Evolutionary conservation across 2,113 vertebrate species (phyloP).

Genomic region (Campylomormyrus tamandua): DNA sequence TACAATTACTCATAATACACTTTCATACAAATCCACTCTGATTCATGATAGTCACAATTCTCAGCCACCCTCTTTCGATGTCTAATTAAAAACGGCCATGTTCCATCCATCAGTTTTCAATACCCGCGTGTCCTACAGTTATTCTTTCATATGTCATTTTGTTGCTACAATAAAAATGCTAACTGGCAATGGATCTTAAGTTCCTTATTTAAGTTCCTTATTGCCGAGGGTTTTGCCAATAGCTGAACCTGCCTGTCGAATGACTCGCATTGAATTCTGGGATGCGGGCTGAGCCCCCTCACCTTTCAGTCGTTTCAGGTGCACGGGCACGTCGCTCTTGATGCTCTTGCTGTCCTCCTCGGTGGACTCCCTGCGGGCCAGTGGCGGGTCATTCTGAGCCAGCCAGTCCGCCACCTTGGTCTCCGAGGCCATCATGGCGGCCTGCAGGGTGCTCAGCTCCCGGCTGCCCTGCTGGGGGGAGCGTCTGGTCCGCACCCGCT

Average conservation of each 20-base stretch:
- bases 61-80: not conserved
- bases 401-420: slow-evolving; percentile 98
- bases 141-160: not conserved
- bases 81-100: not conserved
- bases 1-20: not conserved
- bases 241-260: not conserved
- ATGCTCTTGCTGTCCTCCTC: slow-evolving; percentile 97
- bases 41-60: not conserved
- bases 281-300: slow-evolving; percentile 24
- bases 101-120: not conserved
- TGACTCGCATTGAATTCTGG: not conserved
- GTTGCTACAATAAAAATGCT: not conserved
- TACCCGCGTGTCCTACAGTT: not conserved
- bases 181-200: not conserved
- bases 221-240: not conserved
- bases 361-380: slow-evolving; percentile 78
- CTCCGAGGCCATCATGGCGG: slow-evolving; percentile 91
- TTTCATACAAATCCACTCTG: not conserved
- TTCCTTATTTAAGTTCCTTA: not conserved
- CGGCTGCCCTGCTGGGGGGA: slow-evolving; percentile 59
- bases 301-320: slow-evolving; percentile 96
- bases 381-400: slow-evolving; percentile 90
- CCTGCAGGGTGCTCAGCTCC: slow-evolving; percentile 86
- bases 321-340: slow-evolving; percentile 91
- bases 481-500: slow-evolving; percentile 79